These are phyloP conservation scores for Drosophila carrolli DNA, from an alignment of 1,140 invertebrate species.

Conservation along the genomic window DNA sequence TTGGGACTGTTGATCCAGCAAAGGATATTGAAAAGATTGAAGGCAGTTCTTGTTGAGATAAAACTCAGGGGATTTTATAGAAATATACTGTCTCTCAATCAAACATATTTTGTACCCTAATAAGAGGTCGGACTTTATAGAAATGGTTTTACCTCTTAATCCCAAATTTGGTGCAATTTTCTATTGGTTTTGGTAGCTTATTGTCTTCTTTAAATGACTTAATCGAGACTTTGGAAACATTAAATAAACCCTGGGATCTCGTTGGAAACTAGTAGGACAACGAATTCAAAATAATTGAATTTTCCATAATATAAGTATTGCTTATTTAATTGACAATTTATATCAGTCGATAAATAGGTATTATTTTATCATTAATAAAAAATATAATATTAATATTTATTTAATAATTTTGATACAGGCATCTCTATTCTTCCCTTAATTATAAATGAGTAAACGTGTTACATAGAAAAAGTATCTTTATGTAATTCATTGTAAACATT, in stretches of 20 bases:
- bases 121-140: neutral
- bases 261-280: no score
- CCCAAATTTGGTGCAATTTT: neutral
- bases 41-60: conserved; percentile 11
- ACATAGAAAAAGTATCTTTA: no score
- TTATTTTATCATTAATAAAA: no score
- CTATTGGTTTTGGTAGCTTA: neutral
- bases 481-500: no score
- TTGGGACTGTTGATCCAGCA: conserved; percentile 39
- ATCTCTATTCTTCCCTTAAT: no score
- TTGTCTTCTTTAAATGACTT: conserved; percentile 1
- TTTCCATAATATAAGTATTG: no score
- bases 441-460: no score
- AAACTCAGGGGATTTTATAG: conserved; percentile 17
- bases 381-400: no score
- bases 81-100: conserved; percentile 24
- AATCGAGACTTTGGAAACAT: neutral
- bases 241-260: neutral
- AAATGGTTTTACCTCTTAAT: conserved; percentile 8
- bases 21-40: conserved; percentile 36
- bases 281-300: no score
- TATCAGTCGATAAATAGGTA: no score
- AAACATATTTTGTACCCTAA: conserved; percentile 4
- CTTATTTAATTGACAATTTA: no score
- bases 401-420: no score